A percentile compares a stretch with the other conserved stretches of the same genome.
Conservation (phyloP, 2,888 invertebrate genomes). For the Dyspetes luteomarginatus region DNA sequence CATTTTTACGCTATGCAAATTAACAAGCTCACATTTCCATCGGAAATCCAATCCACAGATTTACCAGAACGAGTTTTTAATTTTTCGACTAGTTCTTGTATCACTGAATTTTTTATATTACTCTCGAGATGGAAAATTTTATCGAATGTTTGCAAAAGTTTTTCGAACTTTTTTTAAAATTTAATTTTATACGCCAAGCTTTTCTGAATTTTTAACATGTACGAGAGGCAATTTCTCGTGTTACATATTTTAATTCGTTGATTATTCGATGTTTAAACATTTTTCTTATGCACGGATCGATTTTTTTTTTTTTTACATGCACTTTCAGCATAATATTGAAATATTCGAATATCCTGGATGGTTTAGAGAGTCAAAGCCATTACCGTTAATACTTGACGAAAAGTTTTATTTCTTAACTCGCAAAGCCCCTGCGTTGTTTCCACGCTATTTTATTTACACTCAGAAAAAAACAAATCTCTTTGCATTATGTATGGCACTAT, state of each 20-base stretch:
- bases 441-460: not conserved
- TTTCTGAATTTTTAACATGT: too few relatives aligned
- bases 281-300: slow-evolving; percentile 1
- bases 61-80: not conserved
- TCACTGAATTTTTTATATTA: not conserved
- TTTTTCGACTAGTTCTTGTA: not conserved
- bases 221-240: not conserved
- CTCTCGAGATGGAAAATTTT: not conserved
- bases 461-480: too few relatives aligned
- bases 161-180: too few relatives aligned
- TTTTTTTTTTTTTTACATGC: slow-evolving; percentile 41
- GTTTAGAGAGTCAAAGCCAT: slow-evolving; percentile 63
- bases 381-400: slow-evolving; percentile 72
- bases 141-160: not conserved
- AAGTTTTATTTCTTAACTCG: slow-evolving; percentile 66
- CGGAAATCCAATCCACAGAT: not conserved
- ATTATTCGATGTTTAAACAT: slow-evolving; percentile 31
- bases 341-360: slow-evolving; percentile 10
- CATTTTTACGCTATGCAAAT: not conserved
- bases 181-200: too few relatives aligned
- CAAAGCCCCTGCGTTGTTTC: not conserved
- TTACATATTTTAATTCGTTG: slow-evolving; percentile 25
- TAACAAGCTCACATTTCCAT: not conserved
- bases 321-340: slow-evolving; percentile 22
- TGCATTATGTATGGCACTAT: too few relatives aligned